Evolutionary conservation across 1,140 invertebrate species (phyloP).

Genomic region (Cotesia glomerata): DNA sequence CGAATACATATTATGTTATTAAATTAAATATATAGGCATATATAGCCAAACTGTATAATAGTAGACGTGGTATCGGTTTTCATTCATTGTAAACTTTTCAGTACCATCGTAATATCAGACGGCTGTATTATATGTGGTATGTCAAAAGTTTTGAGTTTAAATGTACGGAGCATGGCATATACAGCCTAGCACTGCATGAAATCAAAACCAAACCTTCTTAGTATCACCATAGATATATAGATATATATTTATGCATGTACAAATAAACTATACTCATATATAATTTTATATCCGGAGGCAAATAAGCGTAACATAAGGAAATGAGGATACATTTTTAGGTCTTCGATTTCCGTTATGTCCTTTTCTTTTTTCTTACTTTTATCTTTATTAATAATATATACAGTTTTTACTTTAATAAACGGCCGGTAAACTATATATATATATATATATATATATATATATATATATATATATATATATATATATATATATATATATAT

Average conservation of each 20-base stretch:
- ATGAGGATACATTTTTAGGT: slow-evolving; percentile 27
- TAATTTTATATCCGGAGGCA: slow-evolving; percentile 4
- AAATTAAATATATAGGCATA: not conserved
- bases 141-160: too few relatives aligned
- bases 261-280: not conserved
- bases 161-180: not conserved
- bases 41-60: slow-evolving; percentile 13
- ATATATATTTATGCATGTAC: not conserved
- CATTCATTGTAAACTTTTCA: slow-evolving; percentile 26
- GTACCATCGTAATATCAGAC: not conserved
- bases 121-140: not conserved
- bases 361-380: not conserved
- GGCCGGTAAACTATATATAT: too few relatives aligned
- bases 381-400: too few relatives aligned
- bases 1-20: not conserved
- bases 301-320: slow-evolving; percentile 32
- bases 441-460: too few relatives aligned
- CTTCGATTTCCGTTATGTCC: slow-evolving; percentile 6
- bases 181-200: not conserved
- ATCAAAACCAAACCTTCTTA: not conserved
- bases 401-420: too few relatives aligned
- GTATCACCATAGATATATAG: not conserved
- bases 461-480: too few relatives aligned
- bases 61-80: slow-evolving; percentile 33
- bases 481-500: too few relatives aligned